These are phyloP conservation scores for Chrysomela aeneicollis DNA, from an alignment of 2,888 invertebrate genomes.

Conservation along the genomic window DNA sequence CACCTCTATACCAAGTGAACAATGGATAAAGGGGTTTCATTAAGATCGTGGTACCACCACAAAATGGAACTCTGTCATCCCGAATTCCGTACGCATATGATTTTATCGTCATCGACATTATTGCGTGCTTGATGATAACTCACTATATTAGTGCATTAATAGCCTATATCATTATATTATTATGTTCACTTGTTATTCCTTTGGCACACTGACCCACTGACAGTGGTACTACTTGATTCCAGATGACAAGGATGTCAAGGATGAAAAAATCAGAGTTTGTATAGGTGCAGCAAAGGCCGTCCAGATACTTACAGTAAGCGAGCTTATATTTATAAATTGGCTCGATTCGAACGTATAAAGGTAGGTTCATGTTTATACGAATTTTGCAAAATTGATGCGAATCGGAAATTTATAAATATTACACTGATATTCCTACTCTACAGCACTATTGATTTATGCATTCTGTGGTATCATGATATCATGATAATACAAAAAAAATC, in stretches of 20 bases:
- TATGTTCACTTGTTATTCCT: constrained; percentile 52
- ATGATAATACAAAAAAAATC: no score
- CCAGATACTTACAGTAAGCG: constrained; percentile 29
- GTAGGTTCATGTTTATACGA: no score
- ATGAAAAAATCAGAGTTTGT: constrained; percentile 39
- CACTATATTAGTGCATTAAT: not conserved
- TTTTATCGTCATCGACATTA: not conserved
- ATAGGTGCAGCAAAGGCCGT: constrained; percentile 41
- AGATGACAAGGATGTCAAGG: constrained; percentile 43
- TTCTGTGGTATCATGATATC: no score
- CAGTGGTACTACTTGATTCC: constrained; percentile 50
- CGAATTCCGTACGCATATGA: not conserved
- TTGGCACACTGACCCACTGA: constrained; percentile 56
- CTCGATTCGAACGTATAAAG: no score
- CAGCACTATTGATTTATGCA: no score
- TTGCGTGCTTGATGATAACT: not conserved
- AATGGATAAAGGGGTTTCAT: no score
- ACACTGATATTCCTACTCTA: no score
- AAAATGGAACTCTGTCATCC: no score
- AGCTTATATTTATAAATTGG: not conserved
- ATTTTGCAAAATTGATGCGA: no score
- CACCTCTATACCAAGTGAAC: no score
- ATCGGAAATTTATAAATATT: no score
- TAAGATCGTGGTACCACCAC: no score
- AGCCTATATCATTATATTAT: not conserved